Evolutionary conservation across 1,140 invertebrate species (phyloP).

Genomic region (Drosophila elegans): DNA sequence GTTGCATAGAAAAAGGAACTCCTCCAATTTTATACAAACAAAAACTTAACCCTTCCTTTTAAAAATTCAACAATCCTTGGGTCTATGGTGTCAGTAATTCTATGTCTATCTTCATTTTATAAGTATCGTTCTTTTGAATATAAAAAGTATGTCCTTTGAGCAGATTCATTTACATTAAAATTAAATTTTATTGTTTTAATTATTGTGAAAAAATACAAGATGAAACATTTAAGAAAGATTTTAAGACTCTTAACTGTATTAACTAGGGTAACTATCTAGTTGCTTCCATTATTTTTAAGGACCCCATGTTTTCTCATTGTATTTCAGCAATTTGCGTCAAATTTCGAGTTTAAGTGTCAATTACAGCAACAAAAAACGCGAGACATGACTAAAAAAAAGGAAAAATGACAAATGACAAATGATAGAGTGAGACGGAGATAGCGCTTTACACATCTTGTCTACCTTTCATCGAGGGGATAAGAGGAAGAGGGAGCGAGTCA

Average conservation of each 20-base stretch:
- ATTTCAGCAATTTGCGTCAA: conserved; percentile 76
- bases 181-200: no score
- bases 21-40: not conserved
- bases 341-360: conserved; percentile 82
- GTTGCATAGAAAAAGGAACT: conserved; percentile 10
- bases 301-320: conserved; percentile 13
- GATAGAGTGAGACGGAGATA: conserved; percentile 8
- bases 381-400: conserved; percentile 41
- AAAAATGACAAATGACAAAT: conserved; percentile 30
- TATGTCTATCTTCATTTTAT: no score
- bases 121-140: no score
- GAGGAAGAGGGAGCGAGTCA: conserved; percentile 10
- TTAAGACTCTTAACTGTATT: no score
- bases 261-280: not conserved
- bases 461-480: conserved; percentile 5
- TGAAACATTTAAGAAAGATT: no score
- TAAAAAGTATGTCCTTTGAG: no score
- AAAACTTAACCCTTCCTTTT: not conserved
- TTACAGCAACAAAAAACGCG: conserved; percentile 65
- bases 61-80: no score
- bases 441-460: conserved; percentile 28
- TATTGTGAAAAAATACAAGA: no score
- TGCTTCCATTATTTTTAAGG: not conserved
- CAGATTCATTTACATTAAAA: no score
- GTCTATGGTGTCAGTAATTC: no score